Base-by-base conservation (phyloP, 35 echinoderm and acorn worm genomes). In the Lytechinus pictus region DNA sequence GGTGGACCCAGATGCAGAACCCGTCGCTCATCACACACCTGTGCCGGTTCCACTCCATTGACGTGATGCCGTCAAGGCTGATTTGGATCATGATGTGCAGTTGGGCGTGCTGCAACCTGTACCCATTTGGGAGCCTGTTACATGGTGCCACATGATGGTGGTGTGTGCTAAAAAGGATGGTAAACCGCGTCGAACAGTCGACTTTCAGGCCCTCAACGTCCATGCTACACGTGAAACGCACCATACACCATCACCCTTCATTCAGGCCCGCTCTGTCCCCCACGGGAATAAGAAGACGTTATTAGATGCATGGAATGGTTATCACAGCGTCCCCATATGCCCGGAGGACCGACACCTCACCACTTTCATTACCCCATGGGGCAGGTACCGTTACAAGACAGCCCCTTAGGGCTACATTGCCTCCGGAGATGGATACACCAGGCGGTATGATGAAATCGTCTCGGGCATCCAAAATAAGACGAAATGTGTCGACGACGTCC, bases 51-150 rank as follows among this genome's bases (percentile, higher is more conserved):
- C 96, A 10, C 28, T 96, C 6, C 96, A 94, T 61, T 96, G 96
- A 87, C 96, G 94, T 61, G 96, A 97, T 54, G 60, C 95, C 27
- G 96, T 97, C 6, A 97, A 97, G 86, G 96, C 96, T 24, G 96
- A 94, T 58, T 94, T 97, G 13, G 94, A 97, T 51, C 94, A 95
- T 55, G 96, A 97, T 89, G 53, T 97, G 8, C 55, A 91, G 53
- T 86, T 95, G 54, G 72, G 94, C 55, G 96, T 97, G 29, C 60
- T 97, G 6, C 4, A 66, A 66, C 60, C 60, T 16, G 60, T 66
- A 10, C 60, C 11, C 19, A 19, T 66, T 19, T 3, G 60, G 11
- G 60, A 14, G 14, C 60, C 60, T 66, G 4, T 58, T 2, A 58
- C 56, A 9, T 71, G 61, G 61, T 71, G 14, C 11, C 61, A 71